phyloP scores from a whole-genome alignment of 2,888 invertebrate genomes.

The Lepidonotus clava region DNA sequence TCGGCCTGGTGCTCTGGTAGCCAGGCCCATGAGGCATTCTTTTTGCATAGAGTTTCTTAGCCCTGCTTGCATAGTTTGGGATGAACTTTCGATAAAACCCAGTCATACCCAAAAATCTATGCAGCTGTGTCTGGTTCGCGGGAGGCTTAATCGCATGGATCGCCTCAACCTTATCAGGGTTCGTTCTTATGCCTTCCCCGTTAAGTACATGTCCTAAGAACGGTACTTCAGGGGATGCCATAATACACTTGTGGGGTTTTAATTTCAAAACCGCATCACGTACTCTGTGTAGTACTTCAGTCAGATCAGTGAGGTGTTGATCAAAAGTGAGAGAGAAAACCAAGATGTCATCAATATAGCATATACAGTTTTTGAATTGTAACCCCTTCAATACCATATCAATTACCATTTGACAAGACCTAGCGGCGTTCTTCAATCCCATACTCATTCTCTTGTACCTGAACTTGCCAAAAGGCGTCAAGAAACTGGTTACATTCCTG shows the following conservation, averaged over 20 bases:
- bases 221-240: background rate
- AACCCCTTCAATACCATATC: too few relatives aligned
- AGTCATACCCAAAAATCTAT: background rate
- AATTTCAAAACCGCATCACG: background rate
- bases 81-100: slow-evolving; percentile 12
- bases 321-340: too few relatives aligned
- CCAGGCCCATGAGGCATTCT: background rate
- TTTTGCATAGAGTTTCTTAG: background rate
- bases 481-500: too few relatives aligned
- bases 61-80: background rate
- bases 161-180: background rate
- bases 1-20: background rate
- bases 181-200: background rate
- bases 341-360: too few relatives aligned
- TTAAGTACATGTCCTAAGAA: background rate
- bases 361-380: too few relatives aligned
- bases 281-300: too few relatives aligned
- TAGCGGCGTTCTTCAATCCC: too few relatives aligned
- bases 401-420: too few relatives aligned
- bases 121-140: background rate
- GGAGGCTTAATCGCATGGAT: background rate
- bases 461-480: too few relatives aligned
- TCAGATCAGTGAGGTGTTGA: too few relatives aligned
- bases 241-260: background rate
- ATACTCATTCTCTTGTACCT: too few relatives aligned